Evolutionary conservation across 2,888 invertebrate genomes (phyloP), one percentile per base, ranked within the genome.

Genomic region (Conops quadrifasciatus): DNA sequence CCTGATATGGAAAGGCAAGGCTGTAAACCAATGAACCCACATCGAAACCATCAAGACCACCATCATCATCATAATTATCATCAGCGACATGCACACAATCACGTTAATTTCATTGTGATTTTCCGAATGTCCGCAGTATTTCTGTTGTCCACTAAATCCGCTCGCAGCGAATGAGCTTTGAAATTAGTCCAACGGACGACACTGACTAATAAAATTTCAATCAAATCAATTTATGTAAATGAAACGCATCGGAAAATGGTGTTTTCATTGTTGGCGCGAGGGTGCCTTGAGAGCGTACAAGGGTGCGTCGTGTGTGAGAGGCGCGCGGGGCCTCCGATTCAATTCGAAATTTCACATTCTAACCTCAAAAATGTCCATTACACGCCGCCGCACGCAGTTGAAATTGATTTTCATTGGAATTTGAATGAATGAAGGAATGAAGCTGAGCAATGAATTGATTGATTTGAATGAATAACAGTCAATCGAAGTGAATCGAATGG

Each of bases 181-280:
- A 59, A 59, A 67, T 59, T 67, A 49, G 59, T 47, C 49, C 28
- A 45, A 21, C 21, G 19, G 51, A 28, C 53, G 21, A 47, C 13
- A 26, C 58, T 19, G 45, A 16, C 80, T 82, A 80, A 83, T 83
- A 81, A 84, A 83, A 84, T 84, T 84, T 83, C 83, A 83, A 84
- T 85, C 85, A 85, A 85, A 85, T 85, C 85, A 85, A 84, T 85
- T 85, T 85, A 85, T 85, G 85, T 81, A 85, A 85, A 85, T 85
- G 84, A 83, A 83, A 84, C 83, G 82, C 79, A 76, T 11, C 67
- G 47, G 67, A 59, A 67, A 47, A 7, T 59, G 19, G 49, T 59
- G 45, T 43, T 21, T 56, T 7, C 58, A n/a, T n/a, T n/a, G n/a
- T n/a, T n/a, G n/a, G 28, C 56, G 56, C 15, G 15, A 28, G 59